A percentile compares a stretch with the other conserved stretches of the same genome.
Evolutionary conservation across 2,888 invertebrate genomes (phyloP).

Genomic region (Sinotaia quadrata): DNA sequence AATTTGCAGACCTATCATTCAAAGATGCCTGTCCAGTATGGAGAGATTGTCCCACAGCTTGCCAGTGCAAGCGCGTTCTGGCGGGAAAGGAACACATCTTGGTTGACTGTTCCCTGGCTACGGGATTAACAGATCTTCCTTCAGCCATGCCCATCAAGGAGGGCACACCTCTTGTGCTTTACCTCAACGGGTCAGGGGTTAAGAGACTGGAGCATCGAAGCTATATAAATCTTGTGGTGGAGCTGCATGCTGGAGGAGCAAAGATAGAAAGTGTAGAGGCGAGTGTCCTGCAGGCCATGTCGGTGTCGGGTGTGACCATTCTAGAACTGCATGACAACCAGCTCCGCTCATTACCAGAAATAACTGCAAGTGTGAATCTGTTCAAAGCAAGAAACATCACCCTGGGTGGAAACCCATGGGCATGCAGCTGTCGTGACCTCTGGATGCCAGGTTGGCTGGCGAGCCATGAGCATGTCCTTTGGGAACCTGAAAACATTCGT

Average conservation of each 20-base stretch:
- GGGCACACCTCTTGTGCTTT: conserved; percentile 8
- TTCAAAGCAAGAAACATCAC: conserved; percentile 31
- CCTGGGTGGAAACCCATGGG: conserved; percentile 36
- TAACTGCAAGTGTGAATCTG: conserved; percentile 31
- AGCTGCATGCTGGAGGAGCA: conserved; percentile 27
- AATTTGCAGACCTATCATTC: conserved; percentile 3
- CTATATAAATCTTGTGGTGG: conserved; percentile 12
- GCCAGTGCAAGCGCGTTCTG: conserved; percentile 7
- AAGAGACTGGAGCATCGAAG: conserved; percentile 12
- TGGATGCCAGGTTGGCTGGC: conserved; percentile 36
- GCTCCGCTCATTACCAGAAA: conserved; percentile 30
- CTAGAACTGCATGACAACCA: conserved; percentile 34
- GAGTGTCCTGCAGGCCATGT: conserved; percentile 32
- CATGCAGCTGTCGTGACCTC: conserved; percentile 32
- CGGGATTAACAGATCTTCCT: background rate
- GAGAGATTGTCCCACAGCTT: conserved; percentile 7
- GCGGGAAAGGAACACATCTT: background rate
- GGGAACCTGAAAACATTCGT: background rate
- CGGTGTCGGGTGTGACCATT: conserved; percentile 27
- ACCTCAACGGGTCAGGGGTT: conserved; percentile 8
- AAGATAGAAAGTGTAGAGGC: conserved; percentile 27
- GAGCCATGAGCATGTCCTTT: conserved; percentile 19
- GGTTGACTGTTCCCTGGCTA: conserved; percentile 10
- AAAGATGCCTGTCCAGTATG: conserved; percentile 3
- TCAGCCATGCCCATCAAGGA: background rate